These are phyloP conservation scores for Podabrus alpinus DNA, from an alignment of 2,888 invertebrate genomes.

Conservation along the genomic window DNA sequence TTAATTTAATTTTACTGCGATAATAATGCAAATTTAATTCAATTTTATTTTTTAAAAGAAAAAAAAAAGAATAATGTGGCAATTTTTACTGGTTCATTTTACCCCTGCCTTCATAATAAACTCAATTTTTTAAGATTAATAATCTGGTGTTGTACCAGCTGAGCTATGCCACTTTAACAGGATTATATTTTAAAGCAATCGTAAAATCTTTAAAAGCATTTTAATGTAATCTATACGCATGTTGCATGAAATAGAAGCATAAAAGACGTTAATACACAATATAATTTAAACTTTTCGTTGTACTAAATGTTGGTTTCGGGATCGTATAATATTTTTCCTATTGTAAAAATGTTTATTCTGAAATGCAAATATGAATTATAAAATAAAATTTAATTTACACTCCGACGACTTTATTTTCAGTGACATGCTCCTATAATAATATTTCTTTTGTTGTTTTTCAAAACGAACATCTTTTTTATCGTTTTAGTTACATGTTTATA, in stretches of 20 bases:
- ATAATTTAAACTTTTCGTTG: not conserved
- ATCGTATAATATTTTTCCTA: not conserved
- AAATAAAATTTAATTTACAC: not conserved
- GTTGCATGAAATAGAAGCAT: not conserved
- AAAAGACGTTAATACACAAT: not conserved
- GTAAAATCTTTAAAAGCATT: constrained; percentile 5
- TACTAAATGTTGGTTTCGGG: not conserved
- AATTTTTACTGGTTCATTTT: not conserved
- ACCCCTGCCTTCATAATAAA: not conserved
- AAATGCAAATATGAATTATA: not conserved
- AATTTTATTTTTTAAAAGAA: not conserved
- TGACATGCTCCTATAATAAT: not conserved
- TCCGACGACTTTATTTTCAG: not conserved
- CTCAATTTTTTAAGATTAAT: not conserved
- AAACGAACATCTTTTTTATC: not conserved
- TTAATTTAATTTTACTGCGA: constrained; percentile 12
- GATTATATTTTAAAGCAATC: constrained; percentile 3
- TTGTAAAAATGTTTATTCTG: not conserved
- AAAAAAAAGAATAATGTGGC: not conserved
- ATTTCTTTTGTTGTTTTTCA: not conserved
- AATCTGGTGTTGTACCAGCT: not conserved
- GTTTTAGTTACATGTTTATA: not conserved
- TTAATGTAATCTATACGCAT: constrained; percentile 3
- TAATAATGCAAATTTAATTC: not conserved
- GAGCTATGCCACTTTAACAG: not conserved